Evolutionary conservation across 1,140 invertebrate species (phyloP), one percentile per base, ranked within the genome.

Genomic region (Bombus balteatus): DNA sequence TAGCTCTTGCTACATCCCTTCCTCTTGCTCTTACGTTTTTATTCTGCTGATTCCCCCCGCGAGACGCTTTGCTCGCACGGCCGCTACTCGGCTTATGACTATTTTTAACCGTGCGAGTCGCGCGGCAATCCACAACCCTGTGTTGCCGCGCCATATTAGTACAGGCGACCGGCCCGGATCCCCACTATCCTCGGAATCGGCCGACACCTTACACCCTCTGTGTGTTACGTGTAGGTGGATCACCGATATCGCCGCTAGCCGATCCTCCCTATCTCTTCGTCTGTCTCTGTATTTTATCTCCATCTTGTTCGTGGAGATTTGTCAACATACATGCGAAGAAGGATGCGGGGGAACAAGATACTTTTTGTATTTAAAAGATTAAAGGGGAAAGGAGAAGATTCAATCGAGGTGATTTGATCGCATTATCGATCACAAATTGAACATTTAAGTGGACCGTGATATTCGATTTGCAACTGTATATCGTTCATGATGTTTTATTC

Each of bases 61-160:
- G 39, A 28, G 66, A 89, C 85, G 88, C 92, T 90, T 93, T 91
- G 87, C 92, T 93, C 85, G 87, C 89, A 87, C 89, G 87, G 89
- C 83, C 32, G 25, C 88, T 88, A 91, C 91, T 91, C 87, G 89
- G 94, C 94, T 95, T 94, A 94, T 93, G 90, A 95, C 94, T 95
- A 95, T 95, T 95, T 95, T 95, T 95, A 95, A 94, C 93, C 92
- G 87, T 85, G 82, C 89, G 92, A 91, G 89, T 92, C 90, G 93
- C 93, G 91, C 91, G 91, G 93, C 91, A 92, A 94, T 93, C 88
- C 93, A 84, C 94, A 93, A 95, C 93, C 94, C 94, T 92, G 90
- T 92, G 92, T 90, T 94, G 92, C 92, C 95, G 91, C 94, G 94
- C 95, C 95, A 95, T 95, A 95, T 95, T 95, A 95, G 95, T 95